phyloP scores from a whole-genome alignment of 2,797 vertebrate genomes.

The Tinamus major region DNA sequence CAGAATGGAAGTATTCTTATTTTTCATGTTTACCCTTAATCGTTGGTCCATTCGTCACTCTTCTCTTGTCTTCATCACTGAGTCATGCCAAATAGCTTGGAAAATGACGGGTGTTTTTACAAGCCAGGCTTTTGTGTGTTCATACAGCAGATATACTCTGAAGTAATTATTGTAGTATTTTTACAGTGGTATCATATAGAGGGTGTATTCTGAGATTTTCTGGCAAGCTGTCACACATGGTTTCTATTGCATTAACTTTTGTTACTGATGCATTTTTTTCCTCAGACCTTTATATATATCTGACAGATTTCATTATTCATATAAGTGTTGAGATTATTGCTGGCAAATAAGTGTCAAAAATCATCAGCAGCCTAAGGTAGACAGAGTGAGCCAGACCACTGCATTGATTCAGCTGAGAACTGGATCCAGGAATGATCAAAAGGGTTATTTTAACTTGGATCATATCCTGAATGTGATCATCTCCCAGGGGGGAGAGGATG shows the following conservation, averaged over 20 bases:
- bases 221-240: background rate
- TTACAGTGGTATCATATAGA: background rate
- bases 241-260: background rate
- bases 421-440: background rate
- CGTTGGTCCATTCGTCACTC: background rate
- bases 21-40: background rate
- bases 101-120: background rate
- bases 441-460: background rate
- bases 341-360: background rate
- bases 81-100: background rate
- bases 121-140: background rate
- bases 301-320: conserved; percentile 24
- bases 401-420: background rate
- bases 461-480: background rate
- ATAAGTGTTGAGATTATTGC: background rate
- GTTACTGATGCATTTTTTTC: background rate
- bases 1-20: background rate
- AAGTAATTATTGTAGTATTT: background rate
- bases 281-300: conserved; percentile 9
- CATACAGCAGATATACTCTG: background rate
- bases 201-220: background rate
- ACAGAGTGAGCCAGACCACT: background rate
- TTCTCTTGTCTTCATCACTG: background rate
- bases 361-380: background rate
- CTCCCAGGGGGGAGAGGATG: background rate